Base-by-base conservation (phyloP, 2,797 vertebrate species). In the Anguilla obscura region DNA sequence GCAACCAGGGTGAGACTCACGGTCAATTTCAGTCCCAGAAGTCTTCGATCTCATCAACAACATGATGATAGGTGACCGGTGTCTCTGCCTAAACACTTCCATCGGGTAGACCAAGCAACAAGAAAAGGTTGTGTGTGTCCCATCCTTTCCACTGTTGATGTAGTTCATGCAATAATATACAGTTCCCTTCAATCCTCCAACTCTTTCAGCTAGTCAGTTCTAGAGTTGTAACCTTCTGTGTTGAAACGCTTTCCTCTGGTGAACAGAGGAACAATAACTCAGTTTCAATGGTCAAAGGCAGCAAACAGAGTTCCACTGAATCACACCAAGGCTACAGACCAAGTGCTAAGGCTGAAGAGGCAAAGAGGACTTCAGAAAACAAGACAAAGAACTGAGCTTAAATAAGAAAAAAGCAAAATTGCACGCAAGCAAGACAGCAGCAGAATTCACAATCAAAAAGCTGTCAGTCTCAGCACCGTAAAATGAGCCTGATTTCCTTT, bases 251-350 rank as follows among this genome's bases (percentile, higher is more conserved):
- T 95, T 94, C 94, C 91, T 87, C 48, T 50, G 88, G 90, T 91
- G 91, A 95, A 95, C 94, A 94, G 94, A 95, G 94, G 95, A 96
- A 92, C 91, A 90, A 89, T 95, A 92, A 95, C 89, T 95, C 94
- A 89, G 91, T 91, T 94, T 95, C 94, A 52, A 96, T 95, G 95
- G 93, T 94, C 93, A 12, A 94, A 94, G 94, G 92, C 93, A 93
- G 92, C 89, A 94, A 93, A 92, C 91, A 14, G 92, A 95, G 93
- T 92, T 91, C 91, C 91, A 69, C 56, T 36, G 21, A 52, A 60
- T 66, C 9, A 33, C 40, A 50, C 54, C 36, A 8, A 66, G 48
- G 30, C 54, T 76, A 21, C 21, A 36, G 52, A 48, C 18, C 71
- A 52, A 36, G 30, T 12, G 30, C 30, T 54, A 18, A 45, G 30